phyloP scores from a whole-genome alignment of 2,113 vertebrate species.

The Salminus brasiliensis region DNA sequence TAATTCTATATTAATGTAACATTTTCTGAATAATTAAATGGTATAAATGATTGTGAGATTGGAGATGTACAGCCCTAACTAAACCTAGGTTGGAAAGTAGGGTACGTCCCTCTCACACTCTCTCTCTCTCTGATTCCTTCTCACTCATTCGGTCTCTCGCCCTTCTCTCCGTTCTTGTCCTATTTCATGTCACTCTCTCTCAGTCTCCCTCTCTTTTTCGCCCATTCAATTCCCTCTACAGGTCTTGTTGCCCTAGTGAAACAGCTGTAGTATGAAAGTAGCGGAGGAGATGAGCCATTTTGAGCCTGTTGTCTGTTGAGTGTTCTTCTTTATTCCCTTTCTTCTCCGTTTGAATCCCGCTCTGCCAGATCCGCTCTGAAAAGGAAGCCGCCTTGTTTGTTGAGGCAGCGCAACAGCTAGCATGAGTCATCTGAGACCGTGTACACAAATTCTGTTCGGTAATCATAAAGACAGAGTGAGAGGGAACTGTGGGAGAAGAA shows the following conservation, averaged over 20 bases:
- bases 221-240: not conserved
- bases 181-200: not conserved
- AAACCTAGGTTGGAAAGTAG: not conserved
- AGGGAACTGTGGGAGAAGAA: not conserved
- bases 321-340: not conserved
- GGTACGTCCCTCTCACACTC: not conserved
- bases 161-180: not conserved
- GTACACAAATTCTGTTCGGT: not conserved
- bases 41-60: no score
- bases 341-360: not conserved
- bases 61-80: not conserved
- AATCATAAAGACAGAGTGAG: not conserved
- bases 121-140: not conserved
- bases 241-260: not conserved
- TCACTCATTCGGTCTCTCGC: not conserved
- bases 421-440: constrained; percentile 9
- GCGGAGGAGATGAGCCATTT: not conserved
- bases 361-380: constrained; percentile 3
- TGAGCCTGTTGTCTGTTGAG: constrained; percentile 9
- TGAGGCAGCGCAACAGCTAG: not conserved
- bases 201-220: not conserved
- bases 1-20: no score
- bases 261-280: constrained; percentile 9
- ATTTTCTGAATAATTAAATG: no score
- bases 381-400: constrained; percentile 1